Evolutionary conservation across 2,113 vertebrate genomes (phyloP).

Genomic region (Scophthalmus maximus): DNA sequence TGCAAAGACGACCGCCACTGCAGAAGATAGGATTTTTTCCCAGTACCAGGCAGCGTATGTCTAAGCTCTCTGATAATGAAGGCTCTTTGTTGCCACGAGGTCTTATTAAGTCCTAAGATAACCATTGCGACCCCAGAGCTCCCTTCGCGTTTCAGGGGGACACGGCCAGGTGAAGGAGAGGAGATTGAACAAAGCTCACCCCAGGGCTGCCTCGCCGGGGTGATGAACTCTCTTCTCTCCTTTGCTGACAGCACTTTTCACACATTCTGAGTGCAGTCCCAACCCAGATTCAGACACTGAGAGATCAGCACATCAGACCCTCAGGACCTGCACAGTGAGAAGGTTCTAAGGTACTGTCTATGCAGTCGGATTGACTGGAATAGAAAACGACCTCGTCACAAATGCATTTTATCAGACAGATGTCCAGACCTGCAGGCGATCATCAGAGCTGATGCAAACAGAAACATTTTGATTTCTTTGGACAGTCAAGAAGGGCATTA

Average conservation of each 20-base stretch:
- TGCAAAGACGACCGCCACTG: background rate
- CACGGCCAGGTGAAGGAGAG: constrained; percentile 36
- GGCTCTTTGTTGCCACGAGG: constrained; percentile 9
- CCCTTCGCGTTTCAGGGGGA: constrained; percentile 15
- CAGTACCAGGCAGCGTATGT: background rate
- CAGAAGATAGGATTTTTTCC: constrained; percentile 13
- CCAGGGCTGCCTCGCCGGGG: constrained; percentile 23
- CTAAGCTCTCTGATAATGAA: constrained; percentile 6
- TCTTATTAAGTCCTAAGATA: constrained; percentile 49
- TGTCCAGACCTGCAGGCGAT: background rate
- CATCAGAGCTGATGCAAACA: constrained; percentile 3
- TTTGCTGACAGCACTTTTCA: constrained; percentile 41
- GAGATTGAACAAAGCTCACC: constrained; percentile 63
- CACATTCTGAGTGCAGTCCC: constrained; percentile 24
- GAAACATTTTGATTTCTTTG: background rate
- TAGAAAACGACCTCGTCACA: constrained; percentile 24
- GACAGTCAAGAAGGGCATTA: background rate
- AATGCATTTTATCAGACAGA: constrained; percentile 25
- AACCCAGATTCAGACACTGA: constrained; percentile 26
- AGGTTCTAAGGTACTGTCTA: constrained; percentile 7
- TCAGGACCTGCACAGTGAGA: constrained; percentile 27
- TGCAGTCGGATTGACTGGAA: constrained; percentile 41
- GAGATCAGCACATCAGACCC: constrained; percentile 26
- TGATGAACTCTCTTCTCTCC: constrained; percentile 55
- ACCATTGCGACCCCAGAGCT: constrained; percentile 27